Conservation (phyloP, 2,888 invertebrate species). For the Sepioteuthis lessoniana region DNA sequence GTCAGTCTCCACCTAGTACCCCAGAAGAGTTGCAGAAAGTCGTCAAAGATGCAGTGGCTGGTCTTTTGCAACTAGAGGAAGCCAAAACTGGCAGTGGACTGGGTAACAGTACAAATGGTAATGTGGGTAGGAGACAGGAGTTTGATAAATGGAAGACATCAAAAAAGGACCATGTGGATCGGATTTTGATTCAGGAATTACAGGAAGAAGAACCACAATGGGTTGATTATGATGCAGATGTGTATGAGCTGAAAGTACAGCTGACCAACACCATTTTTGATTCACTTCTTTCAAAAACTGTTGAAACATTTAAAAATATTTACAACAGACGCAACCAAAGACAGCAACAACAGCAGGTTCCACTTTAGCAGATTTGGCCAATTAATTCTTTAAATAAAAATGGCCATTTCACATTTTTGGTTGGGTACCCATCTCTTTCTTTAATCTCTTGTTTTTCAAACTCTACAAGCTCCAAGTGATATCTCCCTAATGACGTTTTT, state of each 20-base stretch:
- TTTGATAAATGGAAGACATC: slow-evolving; percentile 59
- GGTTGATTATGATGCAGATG: slow-evolving; percentile 84
- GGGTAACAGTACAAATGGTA: not conserved
- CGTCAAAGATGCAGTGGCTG: slow-evolving; percentile 66
- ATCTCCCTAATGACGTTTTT: not conserved
- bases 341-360: not conserved
- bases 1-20: slow-evolving; percentile 66
- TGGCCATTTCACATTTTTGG: not conserved
- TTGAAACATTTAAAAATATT: slow-evolving; percentile 66
- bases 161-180: slow-evolving; percentile 81
- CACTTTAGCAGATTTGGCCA: not conserved
- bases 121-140: slow-evolving; percentile 51
- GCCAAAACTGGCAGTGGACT: slow-evolving; percentile 49
- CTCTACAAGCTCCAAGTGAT: not conserved
- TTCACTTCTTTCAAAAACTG: slow-evolving; percentile 78
- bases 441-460: not conserved
- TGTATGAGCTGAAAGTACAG: slow-evolving; percentile 80
- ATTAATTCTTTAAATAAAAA: not conserved
- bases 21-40: slow-evolving; percentile 66
- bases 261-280: slow-evolving; percentile 79
- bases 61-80: slow-evolving; percentile 65
- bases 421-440: not conserved
- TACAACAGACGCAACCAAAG: slow-evolving; percentile 59
- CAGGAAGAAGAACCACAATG: slow-evolving; percentile 84
- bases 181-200: slow-evolving; percentile 82